Evolutionary conservation across 2,888 invertebrate genomes (phyloP).

Genomic region (Nineta flava): DNA sequence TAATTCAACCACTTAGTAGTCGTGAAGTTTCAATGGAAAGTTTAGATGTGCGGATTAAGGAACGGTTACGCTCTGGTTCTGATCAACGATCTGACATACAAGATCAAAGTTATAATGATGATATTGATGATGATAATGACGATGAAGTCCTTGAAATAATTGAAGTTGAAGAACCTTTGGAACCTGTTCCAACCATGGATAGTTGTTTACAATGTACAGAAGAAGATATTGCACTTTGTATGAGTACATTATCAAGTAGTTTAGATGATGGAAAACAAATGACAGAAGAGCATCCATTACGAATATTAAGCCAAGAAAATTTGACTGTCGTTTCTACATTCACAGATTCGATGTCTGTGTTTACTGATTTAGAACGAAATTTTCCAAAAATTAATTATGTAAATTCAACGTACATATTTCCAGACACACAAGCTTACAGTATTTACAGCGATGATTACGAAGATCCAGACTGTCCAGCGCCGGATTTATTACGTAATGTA

Average conservation of each 20-base stretch:
- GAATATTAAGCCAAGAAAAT: slow-evolving; percentile 82
- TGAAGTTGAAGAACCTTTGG: slow-evolving; percentile 62
- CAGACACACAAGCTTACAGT: slow-evolving; percentile 25
- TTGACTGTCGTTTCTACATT: slow-evolving; percentile 82
- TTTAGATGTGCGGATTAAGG: slow-evolving; percentile 58
- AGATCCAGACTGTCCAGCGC: slow-evolving; percentile 25
- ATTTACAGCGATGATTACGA: slow-evolving; percentile 38
- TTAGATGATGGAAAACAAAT: slow-evolving; percentile 56
- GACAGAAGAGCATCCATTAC: slow-evolving; percentile 64
- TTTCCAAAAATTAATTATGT: slow-evolving; percentile 44
- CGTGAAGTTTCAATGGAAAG: slow-evolving; percentile 73
- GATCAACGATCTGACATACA: slow-evolving; percentile 22
- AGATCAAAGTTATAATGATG: slow-evolving; percentile 35
- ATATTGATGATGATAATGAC: slow-evolving; percentile 33
- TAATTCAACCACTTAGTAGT: slow-evolving; percentile 63
- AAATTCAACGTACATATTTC: slow-evolving; percentile 22
- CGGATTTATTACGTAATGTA: slow-evolving; percentile 19
- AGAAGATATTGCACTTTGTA: slow-evolving; percentile 79
- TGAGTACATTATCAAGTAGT: slow-evolving; percentile 55
- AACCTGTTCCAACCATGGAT: slow-evolving; percentile 75
- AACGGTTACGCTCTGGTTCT: slow-evolving; percentile 38
- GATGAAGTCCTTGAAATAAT: slow-evolving; percentile 65
- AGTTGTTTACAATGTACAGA: slow-evolving; percentile 82
- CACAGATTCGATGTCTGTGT: slow-evolving; percentile 52
- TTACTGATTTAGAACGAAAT: slow-evolving; percentile 49